These are phyloP conservation scores for Zoanthus gigantus DNA, from an alignment of 92 coral and sea anemone species.

Conservation along the genomic window DNA sequence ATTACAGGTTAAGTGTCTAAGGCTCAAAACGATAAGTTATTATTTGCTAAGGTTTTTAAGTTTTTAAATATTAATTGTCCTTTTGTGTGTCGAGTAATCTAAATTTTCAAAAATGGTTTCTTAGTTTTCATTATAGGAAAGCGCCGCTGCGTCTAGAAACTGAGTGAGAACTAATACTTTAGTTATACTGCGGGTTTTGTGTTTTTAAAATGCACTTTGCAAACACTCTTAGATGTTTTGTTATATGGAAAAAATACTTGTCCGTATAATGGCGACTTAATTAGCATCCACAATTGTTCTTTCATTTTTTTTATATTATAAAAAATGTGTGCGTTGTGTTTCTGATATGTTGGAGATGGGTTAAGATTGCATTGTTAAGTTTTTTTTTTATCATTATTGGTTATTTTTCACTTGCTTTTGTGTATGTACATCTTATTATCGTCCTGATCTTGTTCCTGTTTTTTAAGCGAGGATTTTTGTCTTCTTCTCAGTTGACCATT, in stretches of 20 bases:
- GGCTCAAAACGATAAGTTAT: too few species aligned
- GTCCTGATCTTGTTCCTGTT: background rate
- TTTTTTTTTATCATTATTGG: too few species aligned
- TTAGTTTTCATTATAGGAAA: background rate
- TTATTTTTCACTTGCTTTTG: background rate
- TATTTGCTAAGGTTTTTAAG: too few species aligned
- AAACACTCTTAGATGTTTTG: background rate
- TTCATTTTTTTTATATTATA: background rate
- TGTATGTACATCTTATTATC: background rate
- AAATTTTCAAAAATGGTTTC: background rate
- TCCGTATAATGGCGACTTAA: background rate
- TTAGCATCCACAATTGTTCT: background rate
- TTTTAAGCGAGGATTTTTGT: background rate
- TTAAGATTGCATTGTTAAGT: too few species aligned
- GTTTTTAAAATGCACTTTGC: background rate
- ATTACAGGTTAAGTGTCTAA: too few species aligned
- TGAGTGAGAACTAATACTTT: background rate
- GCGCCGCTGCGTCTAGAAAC: background rate
- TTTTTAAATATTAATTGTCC: too few species aligned
- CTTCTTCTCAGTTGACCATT: background rate
- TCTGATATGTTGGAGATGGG: too few species aligned
- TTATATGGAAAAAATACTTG: background rate
- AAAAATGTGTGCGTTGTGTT: too few species aligned
- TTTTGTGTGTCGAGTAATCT: background rate
- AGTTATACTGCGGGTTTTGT: background rate